Base-by-base conservation (phyloP, 2,888 invertebrate species). In the Fragum fragum region DNA sequence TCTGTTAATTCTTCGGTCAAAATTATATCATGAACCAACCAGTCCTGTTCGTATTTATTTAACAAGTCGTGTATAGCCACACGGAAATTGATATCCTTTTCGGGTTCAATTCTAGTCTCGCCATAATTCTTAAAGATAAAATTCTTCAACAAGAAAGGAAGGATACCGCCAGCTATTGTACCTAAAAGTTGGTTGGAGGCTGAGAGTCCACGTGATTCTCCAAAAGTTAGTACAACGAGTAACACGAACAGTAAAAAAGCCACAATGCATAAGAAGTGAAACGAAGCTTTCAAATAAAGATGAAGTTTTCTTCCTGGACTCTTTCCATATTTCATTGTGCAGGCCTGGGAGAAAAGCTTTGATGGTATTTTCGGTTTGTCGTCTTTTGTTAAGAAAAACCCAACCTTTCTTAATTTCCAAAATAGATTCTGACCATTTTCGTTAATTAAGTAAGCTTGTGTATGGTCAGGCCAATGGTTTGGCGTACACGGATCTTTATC, bases 151-250 rank as follows among this genome's bases (percentile, higher is more conserved):
- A 87, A 85, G 39, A 81, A 89, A 0, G 89, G 89, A 11, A 89
- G 36, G 53, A 89, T 87, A n/a, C 89, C 89, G 23, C 87, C 87
- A 3, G 81, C 86, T n/a, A 86, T 74, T 6, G 87, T 83, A 14
- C 85, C 87, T 6, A 89, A 42, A 11, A 85, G 76, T 71, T 83
- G 80, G 53, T 87, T 88, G n/a, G 84, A 81, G 1, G 78, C 83
- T 14, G 87, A 87, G 9, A 89, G 55, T 29, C 81, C 74, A 57
- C 87, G 85, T 11, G 83, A 81, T 16, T 89, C 87, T 3, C 87
- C 87, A 72, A 89, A 89, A 1, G 87, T 85, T 36, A 86, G 39
- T n/a, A 89, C 86, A 16, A 88, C 82, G 14, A 87, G 36, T 14
- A 85, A 52, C 1, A 89, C 89, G 57, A 87, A 89, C n/a, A 87